These are phyloP conservation scores for Ditylenchus dipsaci DNA, from an alignment of 1,140 invertebrate species.

Conservation along the genomic window DNA sequence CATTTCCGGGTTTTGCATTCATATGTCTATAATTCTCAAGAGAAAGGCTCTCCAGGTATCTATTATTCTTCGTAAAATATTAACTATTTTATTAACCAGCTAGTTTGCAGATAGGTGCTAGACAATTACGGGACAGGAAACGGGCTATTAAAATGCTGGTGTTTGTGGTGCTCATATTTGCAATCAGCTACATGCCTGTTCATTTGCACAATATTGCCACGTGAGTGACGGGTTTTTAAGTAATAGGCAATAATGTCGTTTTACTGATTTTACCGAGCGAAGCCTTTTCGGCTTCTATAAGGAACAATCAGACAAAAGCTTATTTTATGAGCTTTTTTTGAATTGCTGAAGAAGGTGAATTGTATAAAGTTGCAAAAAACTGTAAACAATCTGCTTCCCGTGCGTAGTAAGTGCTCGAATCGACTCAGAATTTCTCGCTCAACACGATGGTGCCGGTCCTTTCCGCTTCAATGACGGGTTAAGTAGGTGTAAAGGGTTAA, in stretches of 20 bases:
- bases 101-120: conserved; percentile 34
- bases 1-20: conserved; percentile 47
- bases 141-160: conserved; percentile 50
- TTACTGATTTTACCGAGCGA: no score
- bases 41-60: conserved; percentile 42
- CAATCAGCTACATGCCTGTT: conserved; percentile 50
- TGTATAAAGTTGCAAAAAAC: no score
- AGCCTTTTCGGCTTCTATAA: no score
- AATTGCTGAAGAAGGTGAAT: no score
- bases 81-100: neutral
- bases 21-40: conserved; percentile 48
- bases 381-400: no score
- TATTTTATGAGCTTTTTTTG: no score
- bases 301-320: no score
- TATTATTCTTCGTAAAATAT: neutral
- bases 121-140: conserved; percentile 47
- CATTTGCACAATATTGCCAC: conserved; percentile 51
- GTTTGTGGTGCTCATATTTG: conserved; percentile 50
- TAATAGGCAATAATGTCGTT: neutral
- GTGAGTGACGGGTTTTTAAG: conserved; percentile 11
- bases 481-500: no score
- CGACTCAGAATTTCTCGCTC: no score
- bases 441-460: no score
- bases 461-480: no score
- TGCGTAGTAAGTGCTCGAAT: no score